phyloP scores from a whole-genome alignment of 2,888 invertebrate genomes.

The Camponotus fellah region DNA sequence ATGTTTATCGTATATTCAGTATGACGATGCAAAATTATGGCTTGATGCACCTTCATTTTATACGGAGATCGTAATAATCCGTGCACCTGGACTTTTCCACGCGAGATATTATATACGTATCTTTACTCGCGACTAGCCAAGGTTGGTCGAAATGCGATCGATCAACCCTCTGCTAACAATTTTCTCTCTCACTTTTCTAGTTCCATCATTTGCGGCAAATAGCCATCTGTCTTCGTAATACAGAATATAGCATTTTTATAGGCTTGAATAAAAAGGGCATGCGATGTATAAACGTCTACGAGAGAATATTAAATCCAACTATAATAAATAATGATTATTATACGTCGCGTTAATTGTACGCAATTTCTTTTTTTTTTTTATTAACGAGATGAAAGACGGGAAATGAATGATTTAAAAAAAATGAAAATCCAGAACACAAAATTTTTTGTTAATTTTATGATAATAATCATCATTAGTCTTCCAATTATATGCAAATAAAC shows the following conservation, averaged over 20 bases:
- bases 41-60: slow-evolving; percentile 10
- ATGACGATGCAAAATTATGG: slow-evolving; percentile 7
- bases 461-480: neutral
- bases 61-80: slow-evolving; percentile 19
- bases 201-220: slow-evolving; percentile 39
- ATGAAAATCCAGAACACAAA: neutral
- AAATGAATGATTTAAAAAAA: neutral
- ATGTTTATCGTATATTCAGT: slow-evolving; percentile 15
- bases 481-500: slow-evolving; percentile 30
- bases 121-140: slow-evolving; percentile 19
- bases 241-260: slow-evolving; percentile 4
- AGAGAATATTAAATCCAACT: slow-evolving; percentile 74
- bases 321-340: neutral
- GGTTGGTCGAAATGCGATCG: slow-evolving; percentile 44
- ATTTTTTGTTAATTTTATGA: neutral
- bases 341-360: neutral
- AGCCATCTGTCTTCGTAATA: slow-evolving; percentile 29
- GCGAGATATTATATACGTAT: slow-evolving; percentile 34
- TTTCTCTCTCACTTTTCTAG: slow-evolving; percentile 26
- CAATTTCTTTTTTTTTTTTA: neutral
- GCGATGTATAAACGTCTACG: slow-evolving; percentile 73
- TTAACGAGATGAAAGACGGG: neutral
- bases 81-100: slow-evolving; percentile 41
- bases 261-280: slow-evolving; percentile 51
- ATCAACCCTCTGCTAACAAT: slow-evolving; percentile 35